Percentiles rank a stretch among this genome's conserved stretches.
Conservation (phyloP, 2,888 invertebrate species). For the Xanthorhoe spadicearia region DNA sequence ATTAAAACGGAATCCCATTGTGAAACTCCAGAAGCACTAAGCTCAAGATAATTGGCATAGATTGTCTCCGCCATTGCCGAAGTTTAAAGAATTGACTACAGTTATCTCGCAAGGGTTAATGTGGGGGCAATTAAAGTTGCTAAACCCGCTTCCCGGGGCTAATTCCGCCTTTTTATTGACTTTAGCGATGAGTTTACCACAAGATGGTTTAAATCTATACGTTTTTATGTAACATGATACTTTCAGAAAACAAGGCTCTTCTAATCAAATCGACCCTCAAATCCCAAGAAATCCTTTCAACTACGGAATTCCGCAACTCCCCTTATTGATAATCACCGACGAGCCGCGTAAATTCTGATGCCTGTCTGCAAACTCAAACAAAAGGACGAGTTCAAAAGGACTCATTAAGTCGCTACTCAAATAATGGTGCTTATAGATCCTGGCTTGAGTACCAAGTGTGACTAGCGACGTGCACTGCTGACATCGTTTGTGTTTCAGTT, state of each 20-base stretch:
- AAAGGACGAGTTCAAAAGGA: slow-evolving; percentile 69
- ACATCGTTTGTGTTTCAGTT: slow-evolving; percentile 21
- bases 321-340: slow-evolving; percentile 62
- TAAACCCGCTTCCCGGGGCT: slow-evolving; percentile 58
- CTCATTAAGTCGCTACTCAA: slow-evolving; percentile 70
- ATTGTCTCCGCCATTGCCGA: slow-evolving; percentile 72
- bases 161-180: slow-evolving; percentile 41
- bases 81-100: slow-evolving; percentile 79
- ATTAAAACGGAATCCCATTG: slow-evolving; percentile 63
- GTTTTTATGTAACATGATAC: background rate
- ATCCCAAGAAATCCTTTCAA: slow-evolving; percentile 28
- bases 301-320: slow-evolving; percentile 32
- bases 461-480: slow-evolving; percentile 23
- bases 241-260: slow-evolving; percentile 14
- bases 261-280: slow-evolving; percentile 34
- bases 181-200: slow-evolving; percentile 12
- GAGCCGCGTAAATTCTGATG: slow-evolving; percentile 58
- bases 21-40: slow-evolving; percentile 61
- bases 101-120: slow-evolving; percentile 79
- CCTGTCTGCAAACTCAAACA: slow-evolving; percentile 69
- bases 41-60: slow-evolving; percentile 76
- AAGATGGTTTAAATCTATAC: background rate
- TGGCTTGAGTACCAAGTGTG: background rate
- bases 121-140: slow-evolving; percentile 77
- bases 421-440: slow-evolving; percentile 52